phyloP scores from a whole-genome alignment of 2,113 vertebrate species.

The Aegypius monachus region DNA sequence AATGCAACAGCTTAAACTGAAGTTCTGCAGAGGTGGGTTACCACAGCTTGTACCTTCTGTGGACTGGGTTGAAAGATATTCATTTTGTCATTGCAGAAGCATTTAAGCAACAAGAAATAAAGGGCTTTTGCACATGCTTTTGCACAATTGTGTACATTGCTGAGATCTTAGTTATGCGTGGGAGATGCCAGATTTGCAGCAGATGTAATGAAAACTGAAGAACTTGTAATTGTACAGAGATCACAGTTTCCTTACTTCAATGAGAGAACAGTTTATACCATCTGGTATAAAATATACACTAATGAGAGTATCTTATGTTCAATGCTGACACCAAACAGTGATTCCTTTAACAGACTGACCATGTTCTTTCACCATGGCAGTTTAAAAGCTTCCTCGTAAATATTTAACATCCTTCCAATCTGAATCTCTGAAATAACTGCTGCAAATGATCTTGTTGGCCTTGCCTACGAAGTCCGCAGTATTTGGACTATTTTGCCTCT shows the following conservation, averaged over 20 bases:
- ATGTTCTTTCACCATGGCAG: not conserved
- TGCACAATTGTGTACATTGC: not conserved
- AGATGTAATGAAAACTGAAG: not conserved
- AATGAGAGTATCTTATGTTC: not conserved
- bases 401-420: not conserved
- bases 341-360: not conserved
- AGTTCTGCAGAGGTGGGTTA: not conserved
- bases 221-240: not conserved
- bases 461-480: not conserved
- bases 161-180: not conserved
- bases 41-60: not conserved
- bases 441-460: not conserved
- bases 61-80: not conserved
- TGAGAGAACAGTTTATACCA: not conserved
- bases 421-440: not conserved
- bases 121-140: not conserved
- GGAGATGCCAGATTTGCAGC: not conserved
- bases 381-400: conserved; percentile 12
- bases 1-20: not conserved
- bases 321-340: not conserved
- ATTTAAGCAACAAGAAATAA: not conserved
- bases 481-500: not conserved
- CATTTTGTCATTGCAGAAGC: not conserved
- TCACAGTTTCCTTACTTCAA: not conserved
- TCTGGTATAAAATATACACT: not conserved